Evolutionary conservation across 2,113 vertebrate genomes (phyloP).

Genomic region (Noctilio leporinus): DNA sequence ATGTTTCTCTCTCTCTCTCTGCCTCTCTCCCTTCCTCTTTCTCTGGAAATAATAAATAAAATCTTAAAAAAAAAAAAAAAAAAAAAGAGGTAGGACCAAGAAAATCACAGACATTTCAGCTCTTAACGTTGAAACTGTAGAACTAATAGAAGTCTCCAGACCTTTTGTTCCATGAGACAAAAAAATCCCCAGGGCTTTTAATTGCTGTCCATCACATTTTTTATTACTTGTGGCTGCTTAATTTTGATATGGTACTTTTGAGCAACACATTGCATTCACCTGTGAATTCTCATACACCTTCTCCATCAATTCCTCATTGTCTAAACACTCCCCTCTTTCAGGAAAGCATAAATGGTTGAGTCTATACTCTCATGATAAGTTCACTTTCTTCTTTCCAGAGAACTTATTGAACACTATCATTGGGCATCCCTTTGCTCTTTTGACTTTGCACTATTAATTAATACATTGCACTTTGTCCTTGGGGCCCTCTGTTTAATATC

Average conservation of each 20-base stretch:
- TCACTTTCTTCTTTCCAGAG: not conserved
- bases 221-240: not conserved
- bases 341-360: not conserved
- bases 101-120: not conserved
- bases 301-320: not conserved
- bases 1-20: too few species aligned
- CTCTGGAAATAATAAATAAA: too few species aligned
- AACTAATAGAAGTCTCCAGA: not conserved
- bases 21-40: too few species aligned
- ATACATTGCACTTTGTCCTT: not conserved
- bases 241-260: not conserved
- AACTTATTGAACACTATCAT: not conserved
- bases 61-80: too few species aligned
- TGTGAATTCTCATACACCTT: not conserved
- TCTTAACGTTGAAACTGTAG: not conserved
- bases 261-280: not conserved
- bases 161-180: not conserved
- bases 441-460: slow-evolving; percentile 14
- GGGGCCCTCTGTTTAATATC: not conserved
- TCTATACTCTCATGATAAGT: not conserved
- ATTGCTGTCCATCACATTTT: not conserved
- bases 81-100: not conserved
- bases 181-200: not conserved
- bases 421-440: not conserved
- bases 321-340: not conserved